Conservation (phyloP, 2,113 vertebrate genomes). For the Siniperca knerii region DNA sequence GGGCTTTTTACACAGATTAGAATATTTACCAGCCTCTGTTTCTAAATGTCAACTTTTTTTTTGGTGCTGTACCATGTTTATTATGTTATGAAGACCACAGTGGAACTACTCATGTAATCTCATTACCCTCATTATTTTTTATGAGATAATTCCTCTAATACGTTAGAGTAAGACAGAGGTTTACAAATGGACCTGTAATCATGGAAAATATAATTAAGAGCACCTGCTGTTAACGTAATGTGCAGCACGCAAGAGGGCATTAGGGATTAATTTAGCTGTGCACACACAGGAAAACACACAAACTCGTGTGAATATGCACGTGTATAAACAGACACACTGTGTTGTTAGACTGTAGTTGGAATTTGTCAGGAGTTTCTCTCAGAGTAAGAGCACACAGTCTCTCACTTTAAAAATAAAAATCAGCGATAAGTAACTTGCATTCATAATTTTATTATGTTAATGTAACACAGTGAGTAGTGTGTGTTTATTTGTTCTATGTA, state of each 20-base stretch:
- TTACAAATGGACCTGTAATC: slow-evolving; percentile 59
- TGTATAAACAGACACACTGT: background rate
- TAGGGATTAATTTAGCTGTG: slow-evolving; percentile 37
- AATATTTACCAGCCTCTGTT: slow-evolving; percentile 24
- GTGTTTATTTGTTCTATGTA: no score
- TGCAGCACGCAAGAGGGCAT: slow-evolving; percentile 24
- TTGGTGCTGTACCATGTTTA: background rate
- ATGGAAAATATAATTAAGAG: slow-evolving; percentile 65
- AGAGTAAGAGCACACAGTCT: no score
- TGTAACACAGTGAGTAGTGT: no score
- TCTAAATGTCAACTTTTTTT: background rate
- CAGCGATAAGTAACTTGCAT: no score
- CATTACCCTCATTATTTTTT: slow-evolving; percentile 63
- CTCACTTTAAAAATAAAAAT: no score
- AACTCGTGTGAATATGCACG: background rate
- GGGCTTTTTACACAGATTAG: background rate
- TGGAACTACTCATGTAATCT: slow-evolving; percentile 50
- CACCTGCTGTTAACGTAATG: slow-evolving; percentile 55
- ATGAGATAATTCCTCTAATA: slow-evolving; percentile 55
- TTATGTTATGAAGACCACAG: slow-evolving; percentile 44
- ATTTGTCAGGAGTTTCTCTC: slow-evolving; percentile 14
- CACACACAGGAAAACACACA: slow-evolving; percentile 14
- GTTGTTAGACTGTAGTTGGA: background rate
- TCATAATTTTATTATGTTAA: no score
- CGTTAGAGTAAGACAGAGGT: slow-evolving; percentile 36